Percentiles rank a stretch among this genome's conserved stretches.
Conservation (phyloP, 92 coral and sea anemone species). For the Epizoanthus stellaris region DNA sequence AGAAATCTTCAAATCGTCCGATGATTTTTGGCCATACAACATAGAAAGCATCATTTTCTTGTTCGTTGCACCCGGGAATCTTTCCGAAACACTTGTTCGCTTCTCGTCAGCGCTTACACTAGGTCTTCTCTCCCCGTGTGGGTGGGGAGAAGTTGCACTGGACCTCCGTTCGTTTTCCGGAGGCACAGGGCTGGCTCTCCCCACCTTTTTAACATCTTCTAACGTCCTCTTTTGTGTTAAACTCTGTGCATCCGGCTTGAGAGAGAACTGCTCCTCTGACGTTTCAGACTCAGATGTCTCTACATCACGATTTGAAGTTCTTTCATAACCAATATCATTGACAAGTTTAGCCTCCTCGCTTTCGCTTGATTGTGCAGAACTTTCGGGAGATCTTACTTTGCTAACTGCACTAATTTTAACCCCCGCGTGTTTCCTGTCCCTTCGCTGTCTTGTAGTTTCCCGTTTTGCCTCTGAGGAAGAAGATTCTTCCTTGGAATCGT, state of each 20-base stretch:
- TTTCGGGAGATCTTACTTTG: conserved; percentile 52
- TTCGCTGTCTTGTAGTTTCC: conserved; percentile 22
- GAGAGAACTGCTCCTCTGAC: conserved; percentile 25
- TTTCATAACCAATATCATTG: conserved; percentile 5
- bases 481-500: conserved; percentile 13
- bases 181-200: background rate
- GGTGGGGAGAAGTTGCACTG: background rate
- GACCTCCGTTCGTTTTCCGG: background rate
- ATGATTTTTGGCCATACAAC: conserved; percentile 86
- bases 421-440: background rate
- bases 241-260: conserved; percentile 14
- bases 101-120: conserved; percentile 50
- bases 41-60: conserved; percentile 91
- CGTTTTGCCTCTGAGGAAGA: conserved; percentile 29
- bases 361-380: conserved; percentile 63
- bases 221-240: conserved; percentile 27
- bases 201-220: background rate
- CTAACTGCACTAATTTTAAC: conserved; percentile 16
- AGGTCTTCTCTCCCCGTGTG: background rate
- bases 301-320: conserved; percentile 35
- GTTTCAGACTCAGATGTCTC: conserved; percentile 43
- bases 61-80: conserved; percentile 80
- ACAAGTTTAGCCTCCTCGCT: conserved; percentile 32
- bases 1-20: conserved; percentile 73
- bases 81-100: conserved; percentile 80